These are phyloP conservation scores for Drosophila maculinotata DNA, from an alignment of 2,888 invertebrate species.

Conservation along the genomic window DNA sequence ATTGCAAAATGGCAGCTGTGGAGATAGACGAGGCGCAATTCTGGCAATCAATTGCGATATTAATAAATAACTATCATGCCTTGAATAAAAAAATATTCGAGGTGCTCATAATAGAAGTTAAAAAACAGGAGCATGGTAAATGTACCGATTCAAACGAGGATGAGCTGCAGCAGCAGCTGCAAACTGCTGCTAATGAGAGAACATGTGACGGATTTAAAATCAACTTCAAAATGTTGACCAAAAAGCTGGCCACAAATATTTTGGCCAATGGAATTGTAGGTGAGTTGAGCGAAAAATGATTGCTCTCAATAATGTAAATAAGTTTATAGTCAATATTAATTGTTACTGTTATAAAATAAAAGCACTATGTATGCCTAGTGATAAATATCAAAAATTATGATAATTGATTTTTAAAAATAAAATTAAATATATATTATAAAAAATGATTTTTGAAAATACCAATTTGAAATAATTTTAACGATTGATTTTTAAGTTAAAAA, in stretches of 20 bases:
- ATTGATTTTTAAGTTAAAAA: too few relatives aligned
- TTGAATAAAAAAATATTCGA: conserved; percentile 90
- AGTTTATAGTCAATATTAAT: too few relatives aligned
- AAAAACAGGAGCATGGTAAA: conserved; percentile 61
- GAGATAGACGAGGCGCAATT: conserved; percentile 85
- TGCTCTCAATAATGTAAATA: background rate
- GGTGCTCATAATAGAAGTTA: conserved; percentile 61
- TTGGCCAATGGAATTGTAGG: conserved; percentile 73
- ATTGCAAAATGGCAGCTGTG: conserved; percentile 35
- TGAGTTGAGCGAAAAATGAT: conserved; percentile 27
- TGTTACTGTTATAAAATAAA: too few relatives aligned
- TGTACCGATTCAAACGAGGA: conserved; percentile 30
- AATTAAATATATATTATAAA: too few relatives aligned
- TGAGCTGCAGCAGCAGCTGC: conserved; percentile 38
- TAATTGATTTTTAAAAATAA: too few relatives aligned
- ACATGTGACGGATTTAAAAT: conserved; percentile 66
- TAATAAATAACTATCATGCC: conserved; percentile 89
- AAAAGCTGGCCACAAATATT: conserved; percentile 60
- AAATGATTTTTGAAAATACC: too few relatives aligned
- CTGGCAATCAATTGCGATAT: conserved; percentile 88
- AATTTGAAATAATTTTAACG: too few relatives aligned
- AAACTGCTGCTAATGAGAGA: background rate
- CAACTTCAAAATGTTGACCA: conserved; percentile 72
- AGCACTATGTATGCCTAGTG: too few relatives aligned
- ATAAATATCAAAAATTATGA: too few relatives aligned